phyloP scores from a whole-genome alignment of 2,888 invertebrate species.

The Pterostichus madidus region DNA sequence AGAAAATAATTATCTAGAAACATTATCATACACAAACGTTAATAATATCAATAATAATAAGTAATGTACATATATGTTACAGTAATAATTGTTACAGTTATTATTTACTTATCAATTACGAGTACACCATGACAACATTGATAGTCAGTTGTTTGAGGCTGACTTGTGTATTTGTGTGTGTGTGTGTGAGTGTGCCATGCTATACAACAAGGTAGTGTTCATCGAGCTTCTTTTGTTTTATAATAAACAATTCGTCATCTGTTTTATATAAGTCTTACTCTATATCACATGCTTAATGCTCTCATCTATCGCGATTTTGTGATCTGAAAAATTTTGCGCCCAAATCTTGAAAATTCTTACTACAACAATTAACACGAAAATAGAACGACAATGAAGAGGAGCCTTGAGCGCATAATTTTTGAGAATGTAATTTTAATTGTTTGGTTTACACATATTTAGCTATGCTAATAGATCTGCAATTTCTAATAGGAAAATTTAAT shows the following conservation, averaged over 20 bases:
- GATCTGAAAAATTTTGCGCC: constrained; percentile 11
- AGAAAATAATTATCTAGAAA: not conserved
- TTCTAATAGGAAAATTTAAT: constrained; percentile 45
- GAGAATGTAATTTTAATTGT: constrained; percentile 5
- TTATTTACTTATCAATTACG: not conserved
- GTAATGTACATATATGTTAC: constrained; percentile 41
- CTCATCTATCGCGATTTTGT: constrained; percentile 35
- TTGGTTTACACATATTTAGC: constrained; percentile 45
- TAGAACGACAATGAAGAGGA: not conserved
- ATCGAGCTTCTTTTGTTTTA: constrained; percentile 23
- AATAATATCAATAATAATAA: constrained; percentile 29
- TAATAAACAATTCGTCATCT: constrained; percentile 42
- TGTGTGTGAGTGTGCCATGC: constrained; percentile 43
- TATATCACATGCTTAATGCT: constrained; percentile 65
- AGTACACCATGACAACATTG: constrained; percentile 61
- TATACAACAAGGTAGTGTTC: constrained; percentile 37
- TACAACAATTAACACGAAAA: constrained; percentile 15
- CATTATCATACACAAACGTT: constrained; percentile 28
- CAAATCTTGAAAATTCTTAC: constrained; percentile 3
- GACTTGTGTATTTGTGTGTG: constrained; percentile 18
- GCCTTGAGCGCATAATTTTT: constrained; percentile 18
- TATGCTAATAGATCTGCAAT: constrained; percentile 39
- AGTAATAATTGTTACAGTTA: constrained; percentile 41
- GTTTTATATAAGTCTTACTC: constrained; percentile 51
- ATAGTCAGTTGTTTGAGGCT: constrained; percentile 27